Base-by-base conservation (phyloP, 1,140 invertebrate genomes). In the Anoplophora glabripennis region DNA sequence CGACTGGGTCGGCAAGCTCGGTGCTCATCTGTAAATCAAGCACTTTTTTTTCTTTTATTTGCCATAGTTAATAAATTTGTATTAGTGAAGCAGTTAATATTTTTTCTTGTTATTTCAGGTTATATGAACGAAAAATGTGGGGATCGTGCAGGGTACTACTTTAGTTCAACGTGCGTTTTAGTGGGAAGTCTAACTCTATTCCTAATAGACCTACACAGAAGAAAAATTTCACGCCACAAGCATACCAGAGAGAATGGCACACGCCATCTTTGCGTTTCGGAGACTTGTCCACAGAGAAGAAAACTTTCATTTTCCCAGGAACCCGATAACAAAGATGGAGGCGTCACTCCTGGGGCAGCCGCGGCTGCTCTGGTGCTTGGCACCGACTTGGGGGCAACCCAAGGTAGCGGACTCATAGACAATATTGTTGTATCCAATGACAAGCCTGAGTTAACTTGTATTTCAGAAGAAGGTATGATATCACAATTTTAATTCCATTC, bases 361-460 rank as follows among this genome's bases (percentile, higher is more conserved):
- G 78, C 79, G 5, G 81, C 79, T 36, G 81, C 79, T 36, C 64
- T 79, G 12, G 79, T 82, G 68, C 70, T 83, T 70, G 80, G 81
- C 59, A 76, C 80, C 54, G 81, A 82, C 65, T 62, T 81, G 63
- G 77, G 78, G 36, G 65, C 61, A 4, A 71, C 70, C 40, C 65
- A 66, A 4, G 61, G 58, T 1, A 69, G 67, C 4, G 59, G 61
- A 11, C 56, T 72, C 3, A 64, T 70, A 8, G 71, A 73, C 11
- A 68, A 71, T 57, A 65, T 73, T 18, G 57, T 73, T 36, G 65
- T 69, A 10, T 69, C 68, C 0, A 68, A 61, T 14, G 81, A 84
- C 34, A 84, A 87, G 61, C 86, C 86, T 0, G 90, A 92, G 73
- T 79, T 92, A 38, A 93, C 90, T 1, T 92, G 90, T 72, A 93